Evolutionary conservation across 1,140 invertebrate genomes (phyloP).

Genomic region (Caenorhabditis remanei): DNA sequence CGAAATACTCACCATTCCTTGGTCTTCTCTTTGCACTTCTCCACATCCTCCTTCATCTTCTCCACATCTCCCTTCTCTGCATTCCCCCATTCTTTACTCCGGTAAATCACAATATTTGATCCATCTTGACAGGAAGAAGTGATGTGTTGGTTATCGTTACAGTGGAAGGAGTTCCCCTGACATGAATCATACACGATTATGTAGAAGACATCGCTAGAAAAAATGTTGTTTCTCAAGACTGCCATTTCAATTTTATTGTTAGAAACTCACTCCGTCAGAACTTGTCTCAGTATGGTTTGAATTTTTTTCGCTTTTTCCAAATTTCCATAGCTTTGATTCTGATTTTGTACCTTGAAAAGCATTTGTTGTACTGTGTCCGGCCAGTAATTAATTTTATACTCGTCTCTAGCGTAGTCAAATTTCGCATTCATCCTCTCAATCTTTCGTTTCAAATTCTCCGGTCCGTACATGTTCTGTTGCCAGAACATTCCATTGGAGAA

Average conservation of each 20-base stretch:
- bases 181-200: not conserved
- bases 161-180: not conserved
- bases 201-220: not conserved
- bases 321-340: not conserved
- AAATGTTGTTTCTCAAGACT: not conserved
- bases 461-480: not conserved
- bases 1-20: not conserved
- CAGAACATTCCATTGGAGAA: not conserved
- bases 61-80: not conserved
- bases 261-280: not conserved
- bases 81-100: not conserved
- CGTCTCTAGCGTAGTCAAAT: not conserved
- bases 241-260: not conserved
- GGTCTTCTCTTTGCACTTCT: not conserved
- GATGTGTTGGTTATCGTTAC: not conserved
- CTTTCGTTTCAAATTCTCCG: not conserved
- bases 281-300: not conserved
- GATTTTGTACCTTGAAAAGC: not conserved
- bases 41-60: not conserved
- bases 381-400: constrained; percentile 1
- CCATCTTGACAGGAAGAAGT: not conserved
- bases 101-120: not conserved
- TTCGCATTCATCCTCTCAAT: not conserved
- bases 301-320: not conserved
- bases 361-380: not conserved